Evolutionary conservation across 2,113 vertebrate genomes (phyloP), one percentile per base, ranked within the genome.

Genomic region (Microtus ochrogaster): DNA sequence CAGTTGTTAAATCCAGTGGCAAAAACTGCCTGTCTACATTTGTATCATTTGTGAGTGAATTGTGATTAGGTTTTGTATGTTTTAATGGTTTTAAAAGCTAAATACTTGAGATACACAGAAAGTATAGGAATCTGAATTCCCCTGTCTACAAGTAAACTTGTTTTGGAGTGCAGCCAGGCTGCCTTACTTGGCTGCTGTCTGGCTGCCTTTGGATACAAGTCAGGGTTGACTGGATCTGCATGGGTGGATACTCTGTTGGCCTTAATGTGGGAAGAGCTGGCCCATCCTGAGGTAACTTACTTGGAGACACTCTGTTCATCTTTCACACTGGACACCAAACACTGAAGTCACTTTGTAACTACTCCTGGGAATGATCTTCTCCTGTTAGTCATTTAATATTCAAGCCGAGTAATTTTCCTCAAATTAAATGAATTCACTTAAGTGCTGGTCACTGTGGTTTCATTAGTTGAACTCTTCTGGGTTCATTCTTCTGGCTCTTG

Each of bases 381-480:
- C 33, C 87, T 68, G 3, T 49, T 82, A 61, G 10, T 88, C 47
- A 86, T 5, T 87, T 94, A 58, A 82, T 94, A 76, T 41, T 94
- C 33, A 88, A 88, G 33, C 44, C 63, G 41, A 49, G 33, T 44
- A 63, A 84, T 77, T 94, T 89, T 87, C 47, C 68, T 39, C 55
- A 89, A 77, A 63, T 63, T 94, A 77, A 83, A n/a, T 77, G 63
- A 89, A 84, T 70, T 61, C 36, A 41, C 30, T 92, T 66, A 63
- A 70, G 33, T 89, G 39, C 41, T 68, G 58, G 44, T 76, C 66
- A 89, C n/a, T 33, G 21, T 83, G 83, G 85, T 70, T 87, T 63
- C 44, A 39, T 84, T 79, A 77, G 61, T 72, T 61, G 70, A 83
- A 39, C 28, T 84, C 26, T 89, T 41, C 49, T 87, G 74, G 49